Evolutionary conservation across 2,888 invertebrate species (phyloP), one percentile per base, ranked within the genome.

Genomic region (Tipula helvola): DNA sequence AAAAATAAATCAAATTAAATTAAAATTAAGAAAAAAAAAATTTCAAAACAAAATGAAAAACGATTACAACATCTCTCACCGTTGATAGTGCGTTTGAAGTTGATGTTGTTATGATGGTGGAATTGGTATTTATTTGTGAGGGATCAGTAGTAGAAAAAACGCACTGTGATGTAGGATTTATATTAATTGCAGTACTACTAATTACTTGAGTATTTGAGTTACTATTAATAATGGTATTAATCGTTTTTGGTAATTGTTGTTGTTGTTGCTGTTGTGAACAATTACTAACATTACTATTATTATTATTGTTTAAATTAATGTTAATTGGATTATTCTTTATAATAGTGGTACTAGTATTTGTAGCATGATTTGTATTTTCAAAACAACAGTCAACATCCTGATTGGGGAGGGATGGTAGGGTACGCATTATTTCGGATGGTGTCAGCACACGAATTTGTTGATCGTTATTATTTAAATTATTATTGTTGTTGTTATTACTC

Each of bases 361-460:
- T 42, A n/a, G 28, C 18, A 71, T 71, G 28, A 86, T 86, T 42
- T 36, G 47, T 44, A 36, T 52, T 52, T 71, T 87, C 87, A 86
- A 86, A 87, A 86, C 36, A 71, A 86, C 87, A 87, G 36, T 87
- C 86, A 84, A 87, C 87, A 87, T 89, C 89, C 87, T 88, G 89
- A 86, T 88, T 88, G 85, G 89, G 89, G 87, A 96, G 94, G 92
- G 96, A 95, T 92, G 96, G 96, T 93, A 96, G 94, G 91, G 96
- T 96, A 94, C 96, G 95, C 96, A 96, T 96, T 92, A 96, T 96
- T 94, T 96, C 96, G 90, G 96, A 96, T 90, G 96, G 96, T 90
- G 96, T 96, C 92, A 96, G 94, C 93, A 96, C 96, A 92, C 96
- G 95, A 92, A 96, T 96, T 93, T 96, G 96, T 92, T 96, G 96